Percentiles rank a stretch among this genome's conserved stretches.
Conservation (phyloP, 1,140 invertebrate species). For the Adoxophyes honmai region DNA sequence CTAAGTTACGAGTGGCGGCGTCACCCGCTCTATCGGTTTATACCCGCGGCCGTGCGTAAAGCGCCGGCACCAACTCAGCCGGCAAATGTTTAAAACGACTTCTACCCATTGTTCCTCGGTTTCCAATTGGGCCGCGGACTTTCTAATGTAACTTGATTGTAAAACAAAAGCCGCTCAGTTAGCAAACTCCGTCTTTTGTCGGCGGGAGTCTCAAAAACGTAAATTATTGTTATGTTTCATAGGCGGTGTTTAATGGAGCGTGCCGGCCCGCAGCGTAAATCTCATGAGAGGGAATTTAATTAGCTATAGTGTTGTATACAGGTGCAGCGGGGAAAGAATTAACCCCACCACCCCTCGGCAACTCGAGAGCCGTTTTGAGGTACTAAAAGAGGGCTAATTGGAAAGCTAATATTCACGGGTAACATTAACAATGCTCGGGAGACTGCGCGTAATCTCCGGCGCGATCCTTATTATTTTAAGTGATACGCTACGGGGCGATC, state of each 20-base stretch:
- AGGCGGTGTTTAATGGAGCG: slow-evolving; percentile 8
- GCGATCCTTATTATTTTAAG: slow-evolving; percentile 61
- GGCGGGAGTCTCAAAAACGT: slow-evolving; percentile 28
- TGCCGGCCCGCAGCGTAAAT: slow-evolving; percentile 37
- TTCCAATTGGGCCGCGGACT: slow-evolving; percentile 30
- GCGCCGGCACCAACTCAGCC: slow-evolving; percentile 30
- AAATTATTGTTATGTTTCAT: slow-evolving; percentile 24
- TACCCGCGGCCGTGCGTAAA: slow-evolving; percentile 43
- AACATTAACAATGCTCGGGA: slow-evolving; percentile 65
- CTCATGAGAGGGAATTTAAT: slow-evolving; percentile 51
- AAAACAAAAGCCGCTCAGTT: slow-evolving; percentile 47
- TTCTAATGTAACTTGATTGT: slow-evolving; percentile 52
- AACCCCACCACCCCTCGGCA: slow-evolving; percentile 31
- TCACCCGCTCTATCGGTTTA: slow-evolving; percentile 32
- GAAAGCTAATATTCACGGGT: slow-evolving; percentile 69
- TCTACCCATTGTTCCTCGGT: slow-evolving; percentile 34
- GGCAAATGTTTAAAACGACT: slow-evolving; percentile 41
- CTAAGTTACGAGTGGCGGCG: slow-evolving; percentile 37
- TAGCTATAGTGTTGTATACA: slow-evolving; percentile 55
- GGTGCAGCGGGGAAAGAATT: slow-evolving; percentile 44
- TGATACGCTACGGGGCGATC: slow-evolving; percentile 23
- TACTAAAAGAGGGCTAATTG: slow-evolving; percentile 67
- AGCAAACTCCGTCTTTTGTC: slow-evolving; percentile 56
- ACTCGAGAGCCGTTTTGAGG: slow-evolving; percentile 58
- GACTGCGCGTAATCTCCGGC: slow-evolving; percentile 46